Conservation (phyloP, 2,797 vertebrate genomes). For the Falco concolor region DNA sequence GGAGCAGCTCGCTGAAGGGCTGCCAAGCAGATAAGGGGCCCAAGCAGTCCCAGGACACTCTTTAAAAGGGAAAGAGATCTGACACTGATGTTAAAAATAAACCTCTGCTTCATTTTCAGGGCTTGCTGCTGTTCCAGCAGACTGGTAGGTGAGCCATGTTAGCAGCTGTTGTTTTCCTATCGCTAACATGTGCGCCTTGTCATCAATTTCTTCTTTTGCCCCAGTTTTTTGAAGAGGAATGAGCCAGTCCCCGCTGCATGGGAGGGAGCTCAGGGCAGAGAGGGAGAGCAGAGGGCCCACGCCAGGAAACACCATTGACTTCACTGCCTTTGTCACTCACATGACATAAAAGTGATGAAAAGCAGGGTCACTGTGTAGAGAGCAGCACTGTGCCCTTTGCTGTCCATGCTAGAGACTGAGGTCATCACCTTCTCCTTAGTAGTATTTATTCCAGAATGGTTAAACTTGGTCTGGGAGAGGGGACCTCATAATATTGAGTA, state of each 20-base stretch:
- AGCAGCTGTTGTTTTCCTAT: neutral
- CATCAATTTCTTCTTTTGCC: neutral
- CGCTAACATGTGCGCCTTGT: neutral
- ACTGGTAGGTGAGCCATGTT: neutral
- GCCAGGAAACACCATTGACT: neutral
- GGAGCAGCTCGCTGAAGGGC: neutral
- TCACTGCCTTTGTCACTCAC: neutral
- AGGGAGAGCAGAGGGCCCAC: neutral
- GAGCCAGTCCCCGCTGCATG: neutral
- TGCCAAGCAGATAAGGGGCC: neutral
- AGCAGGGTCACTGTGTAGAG: neutral
- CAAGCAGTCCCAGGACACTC: neutral
- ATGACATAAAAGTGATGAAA: neutral
- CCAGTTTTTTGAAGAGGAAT: neutral
- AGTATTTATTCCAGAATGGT: neutral
- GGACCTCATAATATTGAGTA: neutral
- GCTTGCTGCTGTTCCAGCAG: neutral
- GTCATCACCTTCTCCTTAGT: neutral
- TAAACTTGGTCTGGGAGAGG: neutral
- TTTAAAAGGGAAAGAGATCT: conserved; percentile 62
- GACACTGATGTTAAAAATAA: conserved; percentile 62
- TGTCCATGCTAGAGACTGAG: neutral
- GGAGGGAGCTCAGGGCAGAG: neutral
- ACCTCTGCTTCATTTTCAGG: neutral
- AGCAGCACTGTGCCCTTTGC: neutral